A percentile compares a stretch with the other conserved stretches of the same genome.
phyloP scores from a whole-genome alignment of 1,140 invertebrate species.

The Cotesia typhae region DNA sequence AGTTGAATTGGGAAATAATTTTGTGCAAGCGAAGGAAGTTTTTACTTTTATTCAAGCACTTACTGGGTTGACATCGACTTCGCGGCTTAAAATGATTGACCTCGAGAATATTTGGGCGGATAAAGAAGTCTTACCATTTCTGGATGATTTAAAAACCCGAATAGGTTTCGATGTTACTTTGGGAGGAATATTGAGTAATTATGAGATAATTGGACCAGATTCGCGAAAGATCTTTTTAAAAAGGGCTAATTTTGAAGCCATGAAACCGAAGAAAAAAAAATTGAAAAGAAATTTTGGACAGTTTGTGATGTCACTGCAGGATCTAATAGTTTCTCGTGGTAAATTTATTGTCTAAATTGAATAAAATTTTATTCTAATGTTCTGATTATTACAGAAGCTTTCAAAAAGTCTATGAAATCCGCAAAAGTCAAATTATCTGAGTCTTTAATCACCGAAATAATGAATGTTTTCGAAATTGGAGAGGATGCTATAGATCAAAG shows the following conservation, averaged over 20 bases:
- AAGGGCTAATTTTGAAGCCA: constrained; percentile 60
- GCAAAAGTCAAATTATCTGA: constrained; percentile 59
- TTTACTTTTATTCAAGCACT: constrained; percentile 46
- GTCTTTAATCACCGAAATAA: constrained; percentile 54
- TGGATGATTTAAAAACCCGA: constrained; percentile 48
- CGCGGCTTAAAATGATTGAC: constrained; percentile 52
- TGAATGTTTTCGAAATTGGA: constrained; percentile 49
- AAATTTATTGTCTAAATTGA: background rate
- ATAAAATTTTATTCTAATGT: too few species aligned
- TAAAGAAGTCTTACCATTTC: constrained; percentile 50
- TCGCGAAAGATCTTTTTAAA: constrained; percentile 57
- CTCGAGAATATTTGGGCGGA: constrained; percentile 60
- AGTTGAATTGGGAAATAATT: constrained; percentile 54
- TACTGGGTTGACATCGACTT: constrained; percentile 37
- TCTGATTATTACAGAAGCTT: constrained; percentile 46
- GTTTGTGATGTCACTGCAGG: constrained; percentile 51
- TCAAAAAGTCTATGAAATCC: constrained; percentile 49
- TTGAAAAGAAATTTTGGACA: constrained; percentile 60
- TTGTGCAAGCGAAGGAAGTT: constrained; percentile 47
- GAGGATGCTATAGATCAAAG: constrained; percentile 53
- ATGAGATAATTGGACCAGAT: constrained; percentile 59
- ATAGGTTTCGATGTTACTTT: constrained; percentile 55
- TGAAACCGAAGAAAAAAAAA: constrained; percentile 60
- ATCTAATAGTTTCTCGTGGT: constrained; percentile 42
- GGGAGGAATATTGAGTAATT: constrained; percentile 62